Percentiles rank a stretch among this genome's conserved stretches.
Evolutionary conservation across 1,140 invertebrate genomes (phyloP).

Genomic region (Idris sp.): DNA sequence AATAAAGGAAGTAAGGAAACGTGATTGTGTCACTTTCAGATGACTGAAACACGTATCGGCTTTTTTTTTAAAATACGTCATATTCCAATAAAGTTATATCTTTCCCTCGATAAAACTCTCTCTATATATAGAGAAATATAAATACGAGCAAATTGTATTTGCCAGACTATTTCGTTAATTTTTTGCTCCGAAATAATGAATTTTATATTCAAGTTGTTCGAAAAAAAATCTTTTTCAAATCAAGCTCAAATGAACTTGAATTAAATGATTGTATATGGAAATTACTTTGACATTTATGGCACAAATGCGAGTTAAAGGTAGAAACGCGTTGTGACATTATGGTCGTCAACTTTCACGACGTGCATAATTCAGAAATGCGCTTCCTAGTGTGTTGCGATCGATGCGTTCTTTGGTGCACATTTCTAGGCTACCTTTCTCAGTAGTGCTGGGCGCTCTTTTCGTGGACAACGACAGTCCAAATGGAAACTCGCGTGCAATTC

Average conservation of each 20-base stretch:
- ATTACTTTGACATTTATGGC: too few species aligned
- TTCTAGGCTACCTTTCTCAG: constrained; percentile 49
- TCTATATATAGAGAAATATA: constrained; percentile 1
- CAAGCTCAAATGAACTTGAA: too few species aligned
- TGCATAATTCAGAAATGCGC: constrained; percentile 54
- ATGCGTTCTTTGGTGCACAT: constrained; percentile 39
- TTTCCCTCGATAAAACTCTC: constrained; percentile 13
- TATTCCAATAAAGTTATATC: constrained; percentile 21
- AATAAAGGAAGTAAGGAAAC: constrained; percentile 42
- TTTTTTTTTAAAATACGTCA: constrained; percentile 33
- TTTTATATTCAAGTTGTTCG: too few species aligned
- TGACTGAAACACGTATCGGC: constrained; percentile 35
- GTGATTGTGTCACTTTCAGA: constrained; percentile 48
- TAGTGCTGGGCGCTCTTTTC: constrained; percentile 29
- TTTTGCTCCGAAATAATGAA: too few species aligned
- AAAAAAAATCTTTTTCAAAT: too few species aligned
- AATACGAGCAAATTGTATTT: constrained; percentile 12
- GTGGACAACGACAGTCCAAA: constrained; percentile 34
- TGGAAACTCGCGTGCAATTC: constrained; percentile 30
- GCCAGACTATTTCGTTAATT: background rate
- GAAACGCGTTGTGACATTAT: too few species aligned
- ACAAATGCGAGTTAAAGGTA: too few species aligned
- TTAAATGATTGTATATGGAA: too few species aligned
- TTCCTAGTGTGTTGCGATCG: constrained; percentile 42
- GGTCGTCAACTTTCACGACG: constrained; percentile 24